Base-by-base conservation (phyloP, 2,888 invertebrate species). In the Metallyticus violacea region DNA sequence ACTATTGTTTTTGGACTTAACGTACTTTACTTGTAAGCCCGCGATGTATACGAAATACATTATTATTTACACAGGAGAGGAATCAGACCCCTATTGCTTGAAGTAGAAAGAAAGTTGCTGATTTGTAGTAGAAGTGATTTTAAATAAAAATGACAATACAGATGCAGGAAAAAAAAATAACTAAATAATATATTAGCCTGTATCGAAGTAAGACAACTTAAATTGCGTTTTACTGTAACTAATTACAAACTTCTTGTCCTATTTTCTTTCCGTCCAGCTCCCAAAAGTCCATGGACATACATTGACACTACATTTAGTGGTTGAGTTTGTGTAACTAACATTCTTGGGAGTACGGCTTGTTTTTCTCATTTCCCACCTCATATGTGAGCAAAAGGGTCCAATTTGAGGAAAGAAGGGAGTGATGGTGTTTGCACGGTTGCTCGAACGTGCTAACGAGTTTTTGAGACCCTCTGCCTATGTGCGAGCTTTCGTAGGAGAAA, bases 381-480 rank as follows among this genome's bases (percentile, higher is more conserved):
- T n/a, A n/a, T 62, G 40, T 62, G 40, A 62, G 40, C 40, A 22
- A 62, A 40, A 22, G 40, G 22, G 40, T 15, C 40, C 40, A 62
- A 62, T 62, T 62, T 62, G 40, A 62, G 40, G 40, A 62, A 22
- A 15, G 15, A 9, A 15, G 40, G 40, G 40, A 62, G 40, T 62
- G 15, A 9, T 62, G 40, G 40, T 62, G 40, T 26, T 29, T 81
- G 62, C 40, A 62, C 81, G 81, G 40, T 81, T 81, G 62, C 81
- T 29, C 81, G 81, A n/a, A 40, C 26, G 82, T 76, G 82, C 26
- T 82, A 82, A 82, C 76, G 82, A 82, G 82, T 82, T 82, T 26
- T n/a, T n/a, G n/a, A n/a, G n/a, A n/a, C 62, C 62, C 26, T 40
- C 15, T 27, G 26, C n/a, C 26, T 25, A 40, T 26, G 30, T 40